These are phyloP conservation scores for Mechanitis mazaeus DNA, from an alignment of 2,888 invertebrate genomes.

Conservation along the genomic window DNA sequence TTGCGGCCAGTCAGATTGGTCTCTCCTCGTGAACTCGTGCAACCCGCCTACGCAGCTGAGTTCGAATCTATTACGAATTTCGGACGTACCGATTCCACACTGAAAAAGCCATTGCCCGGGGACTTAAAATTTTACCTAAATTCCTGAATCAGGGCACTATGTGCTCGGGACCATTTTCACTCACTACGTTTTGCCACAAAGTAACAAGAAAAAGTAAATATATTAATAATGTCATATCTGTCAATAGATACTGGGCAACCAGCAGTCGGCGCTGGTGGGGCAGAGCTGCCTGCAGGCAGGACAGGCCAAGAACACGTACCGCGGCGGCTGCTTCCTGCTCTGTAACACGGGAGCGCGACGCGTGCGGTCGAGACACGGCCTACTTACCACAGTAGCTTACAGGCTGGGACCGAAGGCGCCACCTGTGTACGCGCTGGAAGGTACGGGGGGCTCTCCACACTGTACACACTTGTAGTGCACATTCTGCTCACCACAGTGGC, in stretches of 20 bases:
- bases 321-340: slow-evolving; percentile 95
- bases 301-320: slow-evolving; percentile 95
- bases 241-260: slow-evolving; percentile 92
- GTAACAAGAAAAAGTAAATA: background rate
- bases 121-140: too few species aligned
- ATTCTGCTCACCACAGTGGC: too few species aligned
- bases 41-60: too few species aligned
- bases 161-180: too few species aligned
- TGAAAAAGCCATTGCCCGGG: too few species aligned
- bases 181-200: too few species aligned
- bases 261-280: slow-evolving; percentile 95
- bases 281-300: slow-evolving; percentile 92
- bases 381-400: slow-evolving; percentile 94
- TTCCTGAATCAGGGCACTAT: too few species aligned
- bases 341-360: slow-evolving; percentile 94
- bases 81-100: too few species aligned
- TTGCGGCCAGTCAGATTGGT: too few species aligned
- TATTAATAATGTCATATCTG: background rate
- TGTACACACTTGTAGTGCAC: too few species aligned
- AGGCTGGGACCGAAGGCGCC: slow-evolving; percentile 88
- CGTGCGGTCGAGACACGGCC: slow-evolving; percentile 90
- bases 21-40: too few species aligned
- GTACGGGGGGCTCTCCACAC: slow-evolving; percentile 39
- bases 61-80: too few species aligned
- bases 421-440: slow-evolving; percentile 96